Evolutionary conservation across 2,113 vertebrate genomes (phyloP), one percentile per base, ranked within the genome.

Genomic region (Apeltes quadracus): DNA sequence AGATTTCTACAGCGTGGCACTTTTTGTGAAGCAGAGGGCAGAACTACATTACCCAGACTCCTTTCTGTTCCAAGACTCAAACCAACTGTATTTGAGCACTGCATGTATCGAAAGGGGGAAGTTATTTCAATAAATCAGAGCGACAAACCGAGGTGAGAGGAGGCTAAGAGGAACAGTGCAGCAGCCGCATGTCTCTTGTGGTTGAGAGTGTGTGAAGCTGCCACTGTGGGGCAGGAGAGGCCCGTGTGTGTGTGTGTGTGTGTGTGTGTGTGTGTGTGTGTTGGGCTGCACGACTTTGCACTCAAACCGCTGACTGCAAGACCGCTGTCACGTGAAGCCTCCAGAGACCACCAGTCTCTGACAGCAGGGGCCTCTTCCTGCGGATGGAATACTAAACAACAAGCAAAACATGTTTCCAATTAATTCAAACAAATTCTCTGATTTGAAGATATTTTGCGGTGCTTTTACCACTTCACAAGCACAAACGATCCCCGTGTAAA

Each of bases 201-300:
- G 74, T 54, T 3, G 46, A 46, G 15, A 38, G 69, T 66, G 69
- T 66, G 83, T 83, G 79, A 75, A 54, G 79, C 75, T 18, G 65
- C 91, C 88, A 92, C 89, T 86, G 72, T 65, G 83, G 70, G 78
- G 86, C 82, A 90, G 84, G 68, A 87, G 74, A 88, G 76, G 86
- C 78, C 69, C 78, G 29, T 29, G 29, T 29, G 29, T 29, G 29
- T 29, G 29, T 29, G 29, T 29, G 29, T 29, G 4, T 63, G 69
- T 76, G 22, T 48, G 44, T 69, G 69, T 20, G 64, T 53, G 62
- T 56, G 55, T 64, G 68, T 76, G 18, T 48, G 44, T 70, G 70
- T n/a, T 13, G 76, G 64, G 73, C 85, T 63, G 38, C 22, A 29
- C 2, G 1, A 46, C 23, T 12, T 23, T 7, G 61, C 63, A 51